Conservation (phyloP, 2,113 vertebrate genomes). For the Limanda limanda region DNA sequence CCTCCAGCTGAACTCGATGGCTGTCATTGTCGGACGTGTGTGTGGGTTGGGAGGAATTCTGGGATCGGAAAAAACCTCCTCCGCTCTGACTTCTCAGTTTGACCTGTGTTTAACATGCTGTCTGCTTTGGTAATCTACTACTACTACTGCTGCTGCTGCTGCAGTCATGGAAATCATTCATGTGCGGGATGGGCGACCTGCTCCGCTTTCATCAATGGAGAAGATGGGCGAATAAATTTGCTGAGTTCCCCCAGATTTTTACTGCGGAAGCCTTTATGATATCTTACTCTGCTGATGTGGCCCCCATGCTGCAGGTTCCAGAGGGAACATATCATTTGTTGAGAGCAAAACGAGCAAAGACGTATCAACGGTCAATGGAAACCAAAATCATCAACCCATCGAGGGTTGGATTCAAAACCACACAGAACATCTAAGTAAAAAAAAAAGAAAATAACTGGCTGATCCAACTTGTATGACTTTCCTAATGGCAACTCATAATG, state of each 20-base stretch:
- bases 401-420: no score
- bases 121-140: slow-evolving; percentile 69
- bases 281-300: slow-evolving; percentile 34
- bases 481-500: no score
- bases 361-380: no score
- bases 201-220: slow-evolving; percentile 40
- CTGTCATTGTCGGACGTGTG: slow-evolving; percentile 73
- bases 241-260: slow-evolving; percentile 21
- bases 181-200: slow-evolving; percentile 48
- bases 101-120: slow-evolving; percentile 74
- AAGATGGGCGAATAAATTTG: slow-evolving; percentile 45
- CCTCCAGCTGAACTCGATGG: slow-evolving; percentile 55
- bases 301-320: background rate
- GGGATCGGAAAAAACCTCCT: slow-evolving; percentile 77
- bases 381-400: no score
- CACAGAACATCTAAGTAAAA: no score
- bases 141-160: slow-evolving; percentile 33
- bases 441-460: no score
- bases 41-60: slow-evolving; percentile 80
- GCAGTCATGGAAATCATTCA: slow-evolving; percentile 30
- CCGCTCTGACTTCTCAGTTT: slow-evolving; percentile 68
- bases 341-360: no score
- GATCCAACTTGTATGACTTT: no score
- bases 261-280: slow-evolving; percentile 12
- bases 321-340: no score